A percentile compares a stretch with the other conserved stretches of the same genome.
These are phyloP conservation scores for Salvelinus sp. DNA, from an alignment of 2,113 vertebrate species.

Conservation along the genomic window DNA sequence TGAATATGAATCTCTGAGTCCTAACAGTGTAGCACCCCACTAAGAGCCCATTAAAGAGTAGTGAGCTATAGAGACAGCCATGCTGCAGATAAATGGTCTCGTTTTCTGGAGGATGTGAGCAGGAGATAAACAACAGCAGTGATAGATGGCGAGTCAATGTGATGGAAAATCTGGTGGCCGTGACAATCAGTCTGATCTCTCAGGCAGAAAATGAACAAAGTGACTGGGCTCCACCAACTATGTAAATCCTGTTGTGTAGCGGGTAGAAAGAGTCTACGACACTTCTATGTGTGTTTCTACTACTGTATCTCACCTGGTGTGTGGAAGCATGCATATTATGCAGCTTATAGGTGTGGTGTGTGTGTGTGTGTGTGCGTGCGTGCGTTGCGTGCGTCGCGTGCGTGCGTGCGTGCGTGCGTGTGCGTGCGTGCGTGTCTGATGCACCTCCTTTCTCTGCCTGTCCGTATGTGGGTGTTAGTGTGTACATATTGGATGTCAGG, in stretches of 20 bases:
- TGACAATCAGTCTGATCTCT: conserved; percentile 62
- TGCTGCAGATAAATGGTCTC: conserved; percentile 60
- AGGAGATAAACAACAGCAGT: conserved; percentile 56
- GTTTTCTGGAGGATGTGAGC: conserved; percentile 53
- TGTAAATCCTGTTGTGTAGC: conserved; percentile 39
- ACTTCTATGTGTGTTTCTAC: neutral
- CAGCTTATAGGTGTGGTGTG: neutral
- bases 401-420: neutral
- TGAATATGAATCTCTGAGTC: conserved; percentile 52
- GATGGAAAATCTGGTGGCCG: conserved; percentile 60
- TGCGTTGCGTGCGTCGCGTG: neutral
- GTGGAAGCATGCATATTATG: neutral
- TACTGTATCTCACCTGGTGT: neutral
- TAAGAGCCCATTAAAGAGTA: conserved; percentile 46
- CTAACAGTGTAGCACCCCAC: conserved; percentile 13
- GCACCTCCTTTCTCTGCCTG: neutral
- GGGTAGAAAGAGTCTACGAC: conserved; percentile 8
- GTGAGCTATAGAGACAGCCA: conserved; percentile 33
- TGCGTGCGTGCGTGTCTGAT: neutral
- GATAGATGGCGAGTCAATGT: conserved; percentile 61
- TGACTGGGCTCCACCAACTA: conserved; percentile 41
- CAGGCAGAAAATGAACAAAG: conserved; percentile 68
- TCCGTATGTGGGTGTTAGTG: neutral
- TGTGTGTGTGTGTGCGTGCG: neutral
- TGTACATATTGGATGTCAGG: conserved; percentile 13